These are phyloP conservation scores for Pristionchus exspectatus DNA, from an alignment of 2,888 invertebrate genomes.

Conservation along the genomic window DNA sequence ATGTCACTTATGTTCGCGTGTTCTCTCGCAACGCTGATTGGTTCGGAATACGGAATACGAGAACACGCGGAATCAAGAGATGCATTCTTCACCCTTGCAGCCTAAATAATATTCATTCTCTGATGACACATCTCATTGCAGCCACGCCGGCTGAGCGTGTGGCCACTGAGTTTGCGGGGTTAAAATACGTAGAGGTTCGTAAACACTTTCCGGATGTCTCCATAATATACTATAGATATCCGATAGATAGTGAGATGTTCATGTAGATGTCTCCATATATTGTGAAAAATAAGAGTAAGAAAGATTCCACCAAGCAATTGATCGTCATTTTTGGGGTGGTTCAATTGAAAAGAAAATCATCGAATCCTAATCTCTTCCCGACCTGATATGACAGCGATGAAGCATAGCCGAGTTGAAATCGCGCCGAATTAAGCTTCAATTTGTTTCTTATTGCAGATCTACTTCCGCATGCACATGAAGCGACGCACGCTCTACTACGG, in stretches of 20 bases:
- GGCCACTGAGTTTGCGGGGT: constrained; percentile 67
- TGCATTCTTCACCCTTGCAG: background rate
- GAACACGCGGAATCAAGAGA: background rate
- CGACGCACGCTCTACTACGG: constrained; percentile 56
- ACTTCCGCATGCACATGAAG: constrained; percentile 70
- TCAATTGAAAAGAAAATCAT: too few relatives aligned
- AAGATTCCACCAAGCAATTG: background rate
- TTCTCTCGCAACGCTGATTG: too few relatives aligned
- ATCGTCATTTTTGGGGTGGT: too few relatives aligned
- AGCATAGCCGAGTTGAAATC: too few relatives aligned
- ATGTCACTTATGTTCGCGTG: too few relatives aligned
- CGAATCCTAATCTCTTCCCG: too few relatives aligned
- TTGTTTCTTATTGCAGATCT: constrained; percentile 54
- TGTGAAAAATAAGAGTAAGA: background rate
- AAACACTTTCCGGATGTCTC: background rate
- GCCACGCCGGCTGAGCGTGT: constrained; percentile 73
- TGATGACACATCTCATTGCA: constrained; percentile 34
- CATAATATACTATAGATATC: background rate
- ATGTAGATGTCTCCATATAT: background rate
- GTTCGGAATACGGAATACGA: too few relatives aligned
- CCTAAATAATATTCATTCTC: too few relatives aligned
- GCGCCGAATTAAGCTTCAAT: too few relatives aligned
- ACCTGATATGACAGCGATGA: too few relatives aligned
- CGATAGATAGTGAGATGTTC: background rate
- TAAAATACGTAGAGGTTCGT: constrained; percentile 67